Evolutionary conservation across 2,888 invertebrate species (phyloP).

Genomic region (Nomada ferruginata): DNA sequence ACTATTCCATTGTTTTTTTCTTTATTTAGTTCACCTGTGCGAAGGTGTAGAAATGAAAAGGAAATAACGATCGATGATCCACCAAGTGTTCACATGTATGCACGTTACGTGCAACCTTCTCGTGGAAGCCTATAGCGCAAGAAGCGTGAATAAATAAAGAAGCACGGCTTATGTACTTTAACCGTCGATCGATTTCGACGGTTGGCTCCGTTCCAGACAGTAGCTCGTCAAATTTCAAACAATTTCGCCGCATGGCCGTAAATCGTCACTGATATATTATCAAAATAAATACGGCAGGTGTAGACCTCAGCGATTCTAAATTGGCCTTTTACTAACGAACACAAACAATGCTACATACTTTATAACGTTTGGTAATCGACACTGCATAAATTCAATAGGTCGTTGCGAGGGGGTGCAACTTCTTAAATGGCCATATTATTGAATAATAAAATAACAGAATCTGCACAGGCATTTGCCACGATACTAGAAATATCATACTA

Average conservation of each 20-base stretch:
- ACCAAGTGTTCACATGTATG: constrained; percentile 27
- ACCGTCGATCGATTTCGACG: constrained; percentile 73
- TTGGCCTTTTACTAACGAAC: neutral
- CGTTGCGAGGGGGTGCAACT: too few species aligned
- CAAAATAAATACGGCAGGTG: constrained; percentile 33
- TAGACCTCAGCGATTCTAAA: constrained; percentile 15
- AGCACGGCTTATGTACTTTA: constrained; percentile 67
- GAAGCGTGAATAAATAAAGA: constrained; percentile 76
- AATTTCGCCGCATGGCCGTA: constrained; percentile 55
- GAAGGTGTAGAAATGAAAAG: neutral
- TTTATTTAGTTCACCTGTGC: neutral
- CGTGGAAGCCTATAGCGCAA: constrained; percentile 51
- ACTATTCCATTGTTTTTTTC: constrained; percentile 7
- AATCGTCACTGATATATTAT: constrained; percentile 42
- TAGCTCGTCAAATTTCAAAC: constrained; percentile 73
- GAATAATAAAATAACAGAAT: too few species aligned
- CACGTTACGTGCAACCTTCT: neutral
- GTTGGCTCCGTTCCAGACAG: constrained; percentile 71
- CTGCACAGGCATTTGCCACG: too few species aligned
- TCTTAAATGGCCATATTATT: too few species aligned
- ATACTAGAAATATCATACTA: too few species aligned
- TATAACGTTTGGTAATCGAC: too few species aligned
- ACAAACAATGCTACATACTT: neutral
- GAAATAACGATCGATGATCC: neutral
- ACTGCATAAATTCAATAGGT: too few species aligned